Base-by-base conservation (phyloP, 2,797 vertebrate genomes). In the Pagetopsis macropterus region DNA sequence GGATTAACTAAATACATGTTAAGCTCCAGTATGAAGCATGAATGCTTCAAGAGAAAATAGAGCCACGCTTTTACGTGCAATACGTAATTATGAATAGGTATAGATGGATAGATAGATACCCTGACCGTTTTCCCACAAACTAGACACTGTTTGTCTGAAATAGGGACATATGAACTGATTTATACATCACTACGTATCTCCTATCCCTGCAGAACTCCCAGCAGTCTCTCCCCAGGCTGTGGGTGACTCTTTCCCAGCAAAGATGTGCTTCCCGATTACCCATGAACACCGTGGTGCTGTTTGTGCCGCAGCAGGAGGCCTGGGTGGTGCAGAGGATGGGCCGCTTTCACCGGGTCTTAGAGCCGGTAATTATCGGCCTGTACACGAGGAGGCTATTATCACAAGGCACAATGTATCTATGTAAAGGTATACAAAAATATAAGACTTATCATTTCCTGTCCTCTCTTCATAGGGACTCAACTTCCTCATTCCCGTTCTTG, bases 271-370 rank as follows among this genome's bases (percentile, higher is more conserved):
- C 65, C 23, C 41, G 92, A 54, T 85, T 96, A 55, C 96, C 96
- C 33, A 59, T 96, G 86, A 97, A 97, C 90, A 96, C 96, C 0
- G 90, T 95, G 58, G 80, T 97, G 16, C 93, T 97, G 60, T 97
- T 97, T 58, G 96, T 97, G 70, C 96, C 96, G 0, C 96, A 97
- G 85, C 96, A 97, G 85, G 96, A 97, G 78, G 95, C 96, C 62
- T 97, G 96, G 96, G 95, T 96, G 67, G 95, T 97, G 72, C 96
- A 97, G 88, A 92, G 96, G 72, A 97, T 97, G 96, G 96, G 96
- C 17, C 90, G 92, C 68, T 97, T 97, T 83, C 94, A 97, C 73
- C 92, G 96, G 46, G 33, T 66, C 23, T 46, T 57, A 12, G n/a
- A 68, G 21, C 63, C 49, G 37, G 63, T 52, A 23, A 14, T n/a